Evolutionary conservation across 2,888 invertebrate species (phyloP), one percentile per base, ranked within the genome.

Genomic region (Seira musarum): DNA sequence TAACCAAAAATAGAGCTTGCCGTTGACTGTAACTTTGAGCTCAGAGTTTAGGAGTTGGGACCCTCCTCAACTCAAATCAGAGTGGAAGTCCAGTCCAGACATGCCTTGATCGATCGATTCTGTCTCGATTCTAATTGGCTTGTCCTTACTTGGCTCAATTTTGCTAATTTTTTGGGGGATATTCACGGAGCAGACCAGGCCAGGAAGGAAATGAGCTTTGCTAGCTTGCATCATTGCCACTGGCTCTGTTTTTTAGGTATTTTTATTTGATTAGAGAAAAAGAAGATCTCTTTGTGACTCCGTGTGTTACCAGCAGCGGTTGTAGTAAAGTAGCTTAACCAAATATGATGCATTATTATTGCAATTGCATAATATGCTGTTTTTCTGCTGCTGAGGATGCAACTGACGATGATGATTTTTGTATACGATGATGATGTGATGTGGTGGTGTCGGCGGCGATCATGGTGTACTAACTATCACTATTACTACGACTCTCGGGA

Each of bases 271-370:
- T 57, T 57, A 57, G 57, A 57, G 57, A n/a, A 8, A n/a, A 17
- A 30, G 57, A 13, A 25, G 24, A 15, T 25, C 25, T 57, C 17
- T 67, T 67, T 30, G 35, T 67, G 19, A 68, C 25, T 30, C 25
- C 25, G 13, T 70, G 70, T 77, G 77, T 77, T 77, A 77, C 69
- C 77, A 77, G 77, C 65, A 70, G 77, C 70, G n/a, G 40, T 40
- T 35, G 67, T 60, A 60, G 70, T 60, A 30, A 46, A 72, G 64
- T 72, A 72, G 72, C 64, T 49, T 61, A 46, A 64, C 24, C 17
- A 74, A 74, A 74, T 67, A 67, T 67, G 67, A 74, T 74, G 74
- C 67, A 74, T 74, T 57, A 60, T 70, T 70, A 67, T 74, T 67
- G 74, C 67, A 67, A 24, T 74, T 66, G 74, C 74, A 67, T 74